Conservation (phyloP, 2,113 vertebrate genomes). For the Bagarius yarrelli region DNA sequence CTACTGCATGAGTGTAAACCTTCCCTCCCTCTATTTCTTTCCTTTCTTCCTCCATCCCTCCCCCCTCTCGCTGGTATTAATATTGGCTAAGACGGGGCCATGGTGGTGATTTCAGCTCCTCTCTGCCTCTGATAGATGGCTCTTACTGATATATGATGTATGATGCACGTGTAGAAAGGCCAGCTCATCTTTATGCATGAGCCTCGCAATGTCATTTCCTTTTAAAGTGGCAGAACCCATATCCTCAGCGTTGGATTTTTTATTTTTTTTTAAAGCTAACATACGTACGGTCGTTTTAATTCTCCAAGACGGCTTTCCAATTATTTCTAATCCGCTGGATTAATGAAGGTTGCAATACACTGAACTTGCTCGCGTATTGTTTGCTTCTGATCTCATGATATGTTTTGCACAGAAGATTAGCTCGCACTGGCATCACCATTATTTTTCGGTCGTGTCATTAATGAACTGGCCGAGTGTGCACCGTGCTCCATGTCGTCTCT, state of each 20-base stretch:
- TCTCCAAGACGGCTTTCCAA: not conserved
- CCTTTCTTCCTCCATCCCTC: slow-evolving; percentile 22
- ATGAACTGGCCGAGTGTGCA: slow-evolving; percentile 44
- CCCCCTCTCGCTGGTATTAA: slow-evolving; percentile 43
- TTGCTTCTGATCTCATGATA: slow-evolving; percentile 39
- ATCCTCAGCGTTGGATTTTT: not conserved
- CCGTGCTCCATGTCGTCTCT: slow-evolving; percentile 36
- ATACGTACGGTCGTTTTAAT: not conserved
- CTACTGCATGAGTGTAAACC: slow-evolving; percentile 37
- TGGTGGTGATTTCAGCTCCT: slow-evolving; percentile 54
- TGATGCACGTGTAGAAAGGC: slow-evolving; percentile 78
- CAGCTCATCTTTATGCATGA: slow-evolving; percentile 83
- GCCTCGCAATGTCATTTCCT: slow-evolving; percentile 64
- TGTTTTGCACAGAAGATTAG: slow-evolving; percentile 53
- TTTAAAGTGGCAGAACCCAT: slow-evolving; percentile 74
- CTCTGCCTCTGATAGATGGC: slow-evolving; percentile 56
- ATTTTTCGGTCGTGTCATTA: slow-evolving; percentile 49
- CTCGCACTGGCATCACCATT: slow-evolving; percentile 47
- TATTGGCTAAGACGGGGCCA: slow-evolving; percentile 44
- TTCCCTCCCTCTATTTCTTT: slow-evolving; percentile 24
- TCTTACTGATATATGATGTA: slow-evolving; percentile 79
- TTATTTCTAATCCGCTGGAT: not conserved
- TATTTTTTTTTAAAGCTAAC: not conserved
- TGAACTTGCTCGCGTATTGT: slow-evolving; percentile 40
- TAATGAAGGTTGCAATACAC: slow-evolving; percentile 27